Evolutionary conservation across 2,113 vertebrate genomes (phyloP), one percentile per base, ranked within the genome.

Genomic region (Castor canadensis): DNA sequence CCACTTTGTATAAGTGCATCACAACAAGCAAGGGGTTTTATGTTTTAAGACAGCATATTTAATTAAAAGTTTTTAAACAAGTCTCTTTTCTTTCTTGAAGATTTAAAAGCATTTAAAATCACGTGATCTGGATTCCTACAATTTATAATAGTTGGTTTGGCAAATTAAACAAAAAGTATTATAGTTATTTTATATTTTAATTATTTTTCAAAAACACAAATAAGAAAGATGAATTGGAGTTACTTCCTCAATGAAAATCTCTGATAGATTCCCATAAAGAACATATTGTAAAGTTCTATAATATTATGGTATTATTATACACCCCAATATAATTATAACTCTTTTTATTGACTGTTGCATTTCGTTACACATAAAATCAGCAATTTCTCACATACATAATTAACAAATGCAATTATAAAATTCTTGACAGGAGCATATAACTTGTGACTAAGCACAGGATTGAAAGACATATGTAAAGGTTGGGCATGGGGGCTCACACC

Each of bases 41-140:
- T 76, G 54, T 89, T 87, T 87, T n/a, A 69, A 92, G 45, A 22
- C 47, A 95, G 92, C 45, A 76, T 66, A 86, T 8, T 76, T 67
- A 35, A 95, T 95, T 96, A 95, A 80, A 32, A 49, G 72, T 92
- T 96, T 90, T 97, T 60, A n/a, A 67, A 56, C 62, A 90, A 28
- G 1, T 64, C 67, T 77, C 0, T 83, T 4, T 58, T 64, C 84
- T 93, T 69, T 38, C 87, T 89, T 97, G 52, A 38, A 82, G 32
- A 94, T 79, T 92, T 82, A 69, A 71, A 81, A 95, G 32, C 24
- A 91, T 47, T 82, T 79, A 88, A 89, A 80, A 89, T 45, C 49
- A 81, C 72, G 16, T 20, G 2, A 76, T 84, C 24, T 62, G 40
- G 1, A 15, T 45, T 52, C n/a, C 9, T 75, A 30, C 52, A 79